A percentile compares a stretch with the other conserved stretches of the same genome.
Evolutionary conservation across 2,888 invertebrate species (phyloP).

Genomic region (Cordilura impudica): DNA sequence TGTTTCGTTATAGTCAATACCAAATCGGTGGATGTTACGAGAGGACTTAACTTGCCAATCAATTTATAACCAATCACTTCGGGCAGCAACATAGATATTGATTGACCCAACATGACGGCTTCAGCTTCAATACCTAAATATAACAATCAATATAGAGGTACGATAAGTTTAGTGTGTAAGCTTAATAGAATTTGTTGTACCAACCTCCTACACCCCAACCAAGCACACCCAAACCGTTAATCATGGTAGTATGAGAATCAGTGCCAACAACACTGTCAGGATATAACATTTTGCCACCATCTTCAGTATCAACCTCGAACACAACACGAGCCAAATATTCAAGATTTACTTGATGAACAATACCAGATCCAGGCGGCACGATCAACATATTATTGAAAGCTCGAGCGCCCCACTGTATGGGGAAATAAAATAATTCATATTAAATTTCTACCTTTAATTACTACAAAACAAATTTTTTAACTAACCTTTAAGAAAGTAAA

Average conservation of each 20-base stretch:
- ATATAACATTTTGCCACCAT: conserved; percentile 81
- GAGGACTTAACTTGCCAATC: conserved; percentile 87
- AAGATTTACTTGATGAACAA: conserved; percentile 98
- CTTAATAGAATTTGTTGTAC: too few species aligned
- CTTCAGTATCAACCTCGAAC: conserved; percentile 81
- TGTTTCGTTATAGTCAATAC: conserved; percentile 98
- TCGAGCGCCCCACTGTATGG: conserved; percentile 94
- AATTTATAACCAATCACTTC: conserved; percentile 97
- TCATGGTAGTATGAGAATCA: conserved; percentile 99
- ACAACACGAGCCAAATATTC: conserved; percentile 96
- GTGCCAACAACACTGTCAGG: conserved; percentile 98
- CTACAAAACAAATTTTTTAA: not conserved
- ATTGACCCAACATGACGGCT: conserved; percentile 98
- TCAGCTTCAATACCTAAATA: conserved; percentile 97
- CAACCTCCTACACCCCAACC: conserved; percentile 96
- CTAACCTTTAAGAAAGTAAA: conserved; percentile 96
- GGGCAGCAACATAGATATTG: conserved; percentile 97
- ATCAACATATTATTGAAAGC: conserved; percentile 97
- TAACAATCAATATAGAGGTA: not conserved
- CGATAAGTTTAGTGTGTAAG: not conserved
- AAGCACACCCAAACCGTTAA: conserved; percentile 96
- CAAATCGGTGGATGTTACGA: conserved; percentile 96
- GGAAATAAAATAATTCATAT: conserved; percentile 49
- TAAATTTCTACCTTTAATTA: not conserved
- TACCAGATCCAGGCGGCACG: conserved; percentile 98